These are phyloP conservation scores for Scaptomyza montana DNA, from an alignment of 1,140 invertebrate genomes.

Conservation along the genomic window DNA sequence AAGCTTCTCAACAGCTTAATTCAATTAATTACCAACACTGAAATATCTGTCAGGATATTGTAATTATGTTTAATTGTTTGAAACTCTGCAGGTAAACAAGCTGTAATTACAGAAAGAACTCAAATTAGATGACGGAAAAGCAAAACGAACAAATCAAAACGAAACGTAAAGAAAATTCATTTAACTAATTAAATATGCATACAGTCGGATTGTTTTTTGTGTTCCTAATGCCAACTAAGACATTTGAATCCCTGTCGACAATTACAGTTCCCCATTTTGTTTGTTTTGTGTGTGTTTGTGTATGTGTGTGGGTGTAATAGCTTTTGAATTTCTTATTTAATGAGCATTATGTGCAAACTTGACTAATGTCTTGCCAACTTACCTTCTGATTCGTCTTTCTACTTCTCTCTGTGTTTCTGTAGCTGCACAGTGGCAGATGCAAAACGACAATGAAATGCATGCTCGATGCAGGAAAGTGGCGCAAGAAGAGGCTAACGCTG, in stretches of 20 bases:
- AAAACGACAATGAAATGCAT: slow-evolving; percentile 83
- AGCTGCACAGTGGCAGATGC: slow-evolving; percentile 70
- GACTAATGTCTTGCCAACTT: slow-evolving; percentile 15
- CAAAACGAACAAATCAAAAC: too few species aligned
- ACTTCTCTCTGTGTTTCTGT: slow-evolving; percentile 14
- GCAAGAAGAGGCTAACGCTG: slow-evolving; percentile 52
- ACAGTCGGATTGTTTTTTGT: slow-evolving; percentile 14
- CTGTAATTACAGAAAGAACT: slow-evolving; percentile 20
- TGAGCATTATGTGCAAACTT: slow-evolving; percentile 18
- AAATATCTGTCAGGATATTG: not conserved
- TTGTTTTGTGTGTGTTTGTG: too few species aligned
- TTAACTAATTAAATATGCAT: slow-evolving; percentile 49
- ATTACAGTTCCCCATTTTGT: not conserved
- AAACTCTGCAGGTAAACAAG: not conserved
- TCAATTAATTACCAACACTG: slow-evolving; percentile 1
- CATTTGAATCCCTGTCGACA: slow-evolving; percentile 7
- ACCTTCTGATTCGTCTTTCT: not conserved
- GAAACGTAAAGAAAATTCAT: slow-evolving; percentile 21
- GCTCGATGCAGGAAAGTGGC: slow-evolving; percentile 91
- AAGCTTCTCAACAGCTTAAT: not conserved
- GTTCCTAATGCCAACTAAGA: not conserved
- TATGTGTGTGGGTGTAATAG: not conserved
- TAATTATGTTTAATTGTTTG: slow-evolving; percentile 7
- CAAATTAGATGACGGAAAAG: not conserved
- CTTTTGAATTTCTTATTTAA: slow-evolving; percentile 35